These are phyloP conservation scores for Scaptomyza polygonia DNA, from an alignment of 2,888 invertebrate genomes.

Conservation along the genomic window DNA sequence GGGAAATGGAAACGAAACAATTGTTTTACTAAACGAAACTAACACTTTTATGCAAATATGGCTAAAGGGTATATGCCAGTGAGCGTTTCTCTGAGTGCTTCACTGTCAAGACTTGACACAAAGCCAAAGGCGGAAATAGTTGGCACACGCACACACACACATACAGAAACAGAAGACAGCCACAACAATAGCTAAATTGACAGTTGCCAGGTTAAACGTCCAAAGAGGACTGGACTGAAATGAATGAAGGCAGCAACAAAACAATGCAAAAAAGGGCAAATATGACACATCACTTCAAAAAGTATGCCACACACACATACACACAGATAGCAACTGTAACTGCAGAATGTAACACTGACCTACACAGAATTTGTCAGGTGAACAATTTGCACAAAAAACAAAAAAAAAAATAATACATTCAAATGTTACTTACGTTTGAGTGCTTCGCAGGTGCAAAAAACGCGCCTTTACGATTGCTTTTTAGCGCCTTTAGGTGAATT, in stretches of 20 bases:
- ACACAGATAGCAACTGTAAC: conserved; percentile 2
- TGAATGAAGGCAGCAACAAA: conserved; percentile 15
- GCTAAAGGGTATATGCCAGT: conserved; percentile 36
- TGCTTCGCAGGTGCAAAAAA: conserved; percentile 1
- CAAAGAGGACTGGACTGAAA: conserved; percentile 26
- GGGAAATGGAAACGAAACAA: neutral
- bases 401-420: neutral
- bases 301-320: conserved; percentile 65
- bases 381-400: conserved; percentile 28
- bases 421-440: conserved; percentile 38
- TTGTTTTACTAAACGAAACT: conserved; percentile 11
- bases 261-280: conserved; percentile 38
- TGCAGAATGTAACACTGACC: conserved; percentile 70
- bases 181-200: conserved; percentile 61
- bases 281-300: conserved; percentile 52
- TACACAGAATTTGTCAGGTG: conserved; percentile 62
- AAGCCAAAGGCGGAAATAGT: conserved; percentile 70
- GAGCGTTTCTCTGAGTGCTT: conserved; percentile 33
- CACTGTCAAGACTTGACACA: conserved; percentile 68
- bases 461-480: conserved; percentile 36
- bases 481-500: conserved; percentile 55
- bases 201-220: conserved; percentile 54
- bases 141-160: conserved; percentile 26
- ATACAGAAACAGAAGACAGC: conserved; percentile 9
- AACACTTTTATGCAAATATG: conserved; percentile 61